These are phyloP conservation scores for Myzus persicae DNA, from an alignment of 1,140 invertebrate genomes.

Conservation along the genomic window DNA sequence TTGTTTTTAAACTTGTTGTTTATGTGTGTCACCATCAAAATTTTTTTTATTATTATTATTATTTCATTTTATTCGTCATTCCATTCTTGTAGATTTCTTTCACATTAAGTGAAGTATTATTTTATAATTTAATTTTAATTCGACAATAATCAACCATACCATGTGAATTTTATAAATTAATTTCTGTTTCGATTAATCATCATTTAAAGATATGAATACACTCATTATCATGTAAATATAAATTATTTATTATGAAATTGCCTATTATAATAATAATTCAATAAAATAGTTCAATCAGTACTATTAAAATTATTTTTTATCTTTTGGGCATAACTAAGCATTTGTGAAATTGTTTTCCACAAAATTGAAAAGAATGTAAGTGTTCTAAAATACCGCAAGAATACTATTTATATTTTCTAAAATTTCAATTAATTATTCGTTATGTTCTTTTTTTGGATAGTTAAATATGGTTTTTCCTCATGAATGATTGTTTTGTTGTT, in stretches of 20 bases:
- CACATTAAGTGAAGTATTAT: conserved; percentile 41
- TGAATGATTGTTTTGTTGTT: conserved; percentile 58
- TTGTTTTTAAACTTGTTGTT: conserved; percentile 50
- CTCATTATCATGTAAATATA: conserved; percentile 45
- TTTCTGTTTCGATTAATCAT: conserved; percentile 9
- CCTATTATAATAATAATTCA: neutral
- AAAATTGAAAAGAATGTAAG: neutral
- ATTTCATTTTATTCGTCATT: conserved; percentile 52
- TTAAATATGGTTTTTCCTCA: conserved; percentile 7
- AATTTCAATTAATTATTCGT: conserved; percentile 5
- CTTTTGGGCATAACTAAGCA: neutral
- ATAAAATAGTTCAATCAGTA: neutral
- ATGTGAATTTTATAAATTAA: conserved; percentile 50
- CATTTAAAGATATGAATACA: conserved; percentile 21
- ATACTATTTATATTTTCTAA: conserved; percentile 55
- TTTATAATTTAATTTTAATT: conserved; percentile 58
- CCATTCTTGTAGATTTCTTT: conserved; percentile 53
- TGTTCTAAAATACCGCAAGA: neutral
- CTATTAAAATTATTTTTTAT: neutral
- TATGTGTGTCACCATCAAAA: conserved; percentile 36
- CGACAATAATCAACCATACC: conserved; percentile 53
- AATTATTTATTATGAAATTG: conserved; percentile 31
- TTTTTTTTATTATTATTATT: conserved; percentile 25
- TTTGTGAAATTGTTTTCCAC: neutral
- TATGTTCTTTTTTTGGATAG: conserved; percentile 38